Base-by-base conservation (phyloP, 2,797 vertebrate species). In the Microctenopoma steveboyesi region DNA sequence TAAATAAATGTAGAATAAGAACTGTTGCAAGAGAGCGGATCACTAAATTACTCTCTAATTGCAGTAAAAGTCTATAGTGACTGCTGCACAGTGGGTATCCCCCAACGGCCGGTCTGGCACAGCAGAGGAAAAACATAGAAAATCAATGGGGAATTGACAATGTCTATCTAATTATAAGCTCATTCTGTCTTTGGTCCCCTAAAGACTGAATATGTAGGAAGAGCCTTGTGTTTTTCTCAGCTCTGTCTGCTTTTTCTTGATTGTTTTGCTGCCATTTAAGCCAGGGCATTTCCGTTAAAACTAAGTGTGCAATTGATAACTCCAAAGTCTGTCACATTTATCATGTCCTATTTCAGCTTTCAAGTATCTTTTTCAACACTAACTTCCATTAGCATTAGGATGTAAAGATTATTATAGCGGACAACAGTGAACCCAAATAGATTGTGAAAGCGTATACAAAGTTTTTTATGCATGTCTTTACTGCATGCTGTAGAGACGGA, bases 401-500 rank as follows among this genome's bases (percentile, higher is more conserved):
- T 30, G 28, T 30, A 30, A 30, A 30, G 28, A 30, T 30, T 30
- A 30, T 30, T 4, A 30, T 13, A 15, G 5, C 10, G 28, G 7
- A 50, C 13, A 55, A 40, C 3, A 53, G 37, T 18, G 25, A 43
- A 2, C 18, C 3, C 0, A 50, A 8, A 57, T 1, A 50, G n/a
- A 35, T 10, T 56, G 22, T 18, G 2, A 61, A 43, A 25, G 16
- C 25, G 55, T 6, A n/a, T 54, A 0, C 5, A 3, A 22, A 37
- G n/a, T 5, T 69, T 12, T 37, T 53, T 11, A 62, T 25, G 7
- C 33, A 4, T 47, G 2, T 33, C 37, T 69, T 7, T 27, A 3
- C 40, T 75, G 9, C 72, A 7, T 56, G 9, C 18, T 49, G 12
- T 45, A 99, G 98, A 97, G 94, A 82, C 94, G 96, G 54, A 94